These are phyloP conservation scores for Scytalopus superciliaris DNA, from an alignment of 2,113 vertebrate genomes.

Conservation along the genomic window DNA sequence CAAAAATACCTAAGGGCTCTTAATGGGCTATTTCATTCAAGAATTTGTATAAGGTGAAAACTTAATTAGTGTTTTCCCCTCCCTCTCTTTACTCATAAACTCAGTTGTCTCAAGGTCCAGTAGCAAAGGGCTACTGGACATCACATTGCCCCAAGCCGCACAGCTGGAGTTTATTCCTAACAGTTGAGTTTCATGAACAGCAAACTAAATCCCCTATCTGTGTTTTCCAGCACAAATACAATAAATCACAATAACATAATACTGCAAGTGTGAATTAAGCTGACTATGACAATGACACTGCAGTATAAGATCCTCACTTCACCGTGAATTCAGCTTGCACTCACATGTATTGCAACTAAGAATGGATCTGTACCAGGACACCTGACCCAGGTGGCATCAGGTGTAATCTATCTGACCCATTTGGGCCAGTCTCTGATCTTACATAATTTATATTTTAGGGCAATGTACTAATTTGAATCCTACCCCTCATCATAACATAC, in stretches of 20 bases:
- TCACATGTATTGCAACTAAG: neutral
- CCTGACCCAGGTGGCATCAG: neutral
- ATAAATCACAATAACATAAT: neutral
- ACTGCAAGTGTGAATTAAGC: neutral
- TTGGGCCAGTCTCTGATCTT: neutral
- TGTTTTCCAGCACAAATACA: slow-evolving; percentile 1
- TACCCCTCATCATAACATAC: neutral
- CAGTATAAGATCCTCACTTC: neutral
- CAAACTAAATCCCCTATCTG: neutral
- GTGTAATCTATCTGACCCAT: neutral
- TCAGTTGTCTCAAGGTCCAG: neutral
- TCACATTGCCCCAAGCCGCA: neutral
- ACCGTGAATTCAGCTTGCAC: neutral
- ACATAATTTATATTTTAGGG: neutral
- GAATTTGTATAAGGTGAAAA: neutral
- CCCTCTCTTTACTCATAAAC: neutral
- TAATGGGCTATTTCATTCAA: neutral
- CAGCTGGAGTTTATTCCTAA: neutral
- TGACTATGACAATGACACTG: neutral
- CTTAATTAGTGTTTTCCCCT: neutral
- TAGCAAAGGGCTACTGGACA: neutral
- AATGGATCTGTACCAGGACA: neutral
- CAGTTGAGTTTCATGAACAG: neutral
- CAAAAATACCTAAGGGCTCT: neutral
- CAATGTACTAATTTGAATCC: neutral